Conservation (phyloP, 2,888 invertebrate genomes). For the Adineta ricciae region DNA sequence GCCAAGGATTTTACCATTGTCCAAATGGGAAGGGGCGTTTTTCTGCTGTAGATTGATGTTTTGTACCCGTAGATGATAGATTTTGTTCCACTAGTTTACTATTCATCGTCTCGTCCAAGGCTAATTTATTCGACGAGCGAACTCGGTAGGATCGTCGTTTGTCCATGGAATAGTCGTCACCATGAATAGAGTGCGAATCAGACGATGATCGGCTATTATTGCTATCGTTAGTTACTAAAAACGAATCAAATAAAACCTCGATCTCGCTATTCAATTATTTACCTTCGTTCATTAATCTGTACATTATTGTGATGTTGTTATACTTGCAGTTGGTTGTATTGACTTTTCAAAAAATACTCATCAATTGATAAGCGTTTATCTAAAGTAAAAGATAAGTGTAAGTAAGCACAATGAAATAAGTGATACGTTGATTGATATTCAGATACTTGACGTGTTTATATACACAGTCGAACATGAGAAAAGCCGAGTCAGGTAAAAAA, state of each 20-base stretch:
- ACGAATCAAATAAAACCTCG: not conserved
- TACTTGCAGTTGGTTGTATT: not conserved
- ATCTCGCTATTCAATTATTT: not conserved
- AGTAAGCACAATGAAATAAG: no score
- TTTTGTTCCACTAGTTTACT: not conserved
- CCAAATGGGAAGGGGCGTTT: not conserved
- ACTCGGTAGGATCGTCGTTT: not conserved
- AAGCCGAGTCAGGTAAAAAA: not conserved
- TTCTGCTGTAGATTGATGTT: not conserved
- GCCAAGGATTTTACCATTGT: slow-evolving; percentile 32
- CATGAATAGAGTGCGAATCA: not conserved
- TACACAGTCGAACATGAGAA: not conserved
- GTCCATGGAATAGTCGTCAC: not conserved
- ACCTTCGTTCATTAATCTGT: not conserved
- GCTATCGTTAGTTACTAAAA: not conserved
- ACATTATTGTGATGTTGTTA: not conserved
- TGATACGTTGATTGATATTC: no score
- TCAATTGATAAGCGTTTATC: not conserved
- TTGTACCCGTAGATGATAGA: not conserved
- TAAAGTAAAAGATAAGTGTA: not conserved
- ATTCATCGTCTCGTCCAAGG: not conserved
- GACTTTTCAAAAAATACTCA: not conserved
- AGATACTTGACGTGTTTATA: not conserved
- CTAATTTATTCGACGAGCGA: not conserved
- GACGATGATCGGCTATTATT: not conserved